phyloP scores from a whole-genome alignment of 2,888 invertebrate species.

The Clistopyga incitator region DNA sequence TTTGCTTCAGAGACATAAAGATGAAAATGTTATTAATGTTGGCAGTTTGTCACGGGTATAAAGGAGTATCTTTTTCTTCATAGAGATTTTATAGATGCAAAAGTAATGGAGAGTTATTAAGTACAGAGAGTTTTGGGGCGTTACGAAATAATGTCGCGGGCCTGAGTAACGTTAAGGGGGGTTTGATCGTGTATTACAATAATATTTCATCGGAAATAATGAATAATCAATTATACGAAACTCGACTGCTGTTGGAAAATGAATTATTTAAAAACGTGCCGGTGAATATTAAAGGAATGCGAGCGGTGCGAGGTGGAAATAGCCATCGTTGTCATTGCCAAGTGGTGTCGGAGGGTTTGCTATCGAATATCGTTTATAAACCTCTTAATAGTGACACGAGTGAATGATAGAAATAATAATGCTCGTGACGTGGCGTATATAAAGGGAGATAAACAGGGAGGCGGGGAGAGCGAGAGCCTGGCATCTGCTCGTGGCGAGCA shows the following conservation, averaged over 20 bases:
- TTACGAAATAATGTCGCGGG: too few species aligned
- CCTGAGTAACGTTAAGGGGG: too few species aligned
- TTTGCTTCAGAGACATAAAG: too few species aligned
- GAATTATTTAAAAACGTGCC: conserved; percentile 51
- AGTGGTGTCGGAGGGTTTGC: conserved; percentile 48
- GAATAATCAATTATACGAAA: not conserved
- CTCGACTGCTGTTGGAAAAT: conserved; percentile 10
- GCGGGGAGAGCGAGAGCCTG: conserved; percentile 16
- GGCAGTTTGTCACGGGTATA: too few species aligned
- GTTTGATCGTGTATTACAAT: not conserved
- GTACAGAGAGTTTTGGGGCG: too few species aligned
- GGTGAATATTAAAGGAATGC: conserved; percentile 49
- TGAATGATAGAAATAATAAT: conserved; percentile 65
- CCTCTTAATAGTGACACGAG: conserved; percentile 60
- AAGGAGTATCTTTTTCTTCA: too few species aligned
- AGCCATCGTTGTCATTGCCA: conserved; percentile 30
- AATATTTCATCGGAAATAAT: not conserved
- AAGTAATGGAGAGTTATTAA: too few species aligned
- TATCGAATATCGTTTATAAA: conserved; percentile 66
- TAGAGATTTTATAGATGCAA: too few species aligned
- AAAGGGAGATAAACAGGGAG: conserved; percentile 38
- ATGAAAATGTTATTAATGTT: too few species aligned
- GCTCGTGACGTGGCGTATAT: conserved; percentile 48
- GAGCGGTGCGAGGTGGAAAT: not conserved
- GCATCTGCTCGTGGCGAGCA: conserved; percentile 77